Percentiles rank a stretch among this genome's conserved stretches.
phyloP scores from a whole-genome alignment of 2,797 vertebrate genomes.

The Sylvilagus floridanus region DNA sequence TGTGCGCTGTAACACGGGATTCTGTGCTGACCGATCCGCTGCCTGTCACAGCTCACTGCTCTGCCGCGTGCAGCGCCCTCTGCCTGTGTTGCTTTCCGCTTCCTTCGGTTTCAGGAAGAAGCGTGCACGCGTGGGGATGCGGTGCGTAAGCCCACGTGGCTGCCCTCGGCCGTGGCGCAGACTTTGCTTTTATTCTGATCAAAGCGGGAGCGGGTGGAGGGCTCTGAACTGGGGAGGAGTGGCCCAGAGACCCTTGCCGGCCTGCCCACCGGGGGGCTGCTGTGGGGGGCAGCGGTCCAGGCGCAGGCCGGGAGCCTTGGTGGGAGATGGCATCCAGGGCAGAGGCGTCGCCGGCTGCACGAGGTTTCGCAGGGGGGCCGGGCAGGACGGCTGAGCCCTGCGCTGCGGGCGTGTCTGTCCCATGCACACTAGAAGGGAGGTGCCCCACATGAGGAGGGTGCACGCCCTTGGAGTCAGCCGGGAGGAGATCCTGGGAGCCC shows the following conservation, averaged over 20 bases:
- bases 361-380: not conserved
- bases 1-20: too few relatives aligned
- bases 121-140: not conserved
- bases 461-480: not conserved
- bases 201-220: not conserved
- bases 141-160: not conserved
- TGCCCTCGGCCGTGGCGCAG: not conserved
- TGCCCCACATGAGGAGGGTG: accelerated
- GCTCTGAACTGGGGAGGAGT: not conserved
- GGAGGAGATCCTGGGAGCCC: not conserved
- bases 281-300: not conserved
- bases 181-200: not conserved
- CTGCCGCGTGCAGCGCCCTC: too few relatives aligned
- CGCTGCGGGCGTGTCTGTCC: not conserved
- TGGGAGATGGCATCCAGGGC: not conserved
- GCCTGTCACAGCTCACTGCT: too few relatives aligned
- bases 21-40: too few relatives aligned
- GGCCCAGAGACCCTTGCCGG: too few relatives aligned
- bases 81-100: not conserved
- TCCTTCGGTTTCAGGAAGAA: not conserved
- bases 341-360: too few relatives aligned
- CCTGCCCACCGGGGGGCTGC: too few relatives aligned
- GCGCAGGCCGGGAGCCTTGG: too few relatives aligned
- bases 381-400: not conserved
- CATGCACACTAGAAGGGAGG: not conserved